Percentiles rank a stretch among this genome's conserved stretches.
phyloP scores from a whole-genome alignment of 2,113 vertebrate species.

The Ictalurus furcatus region DNA sequence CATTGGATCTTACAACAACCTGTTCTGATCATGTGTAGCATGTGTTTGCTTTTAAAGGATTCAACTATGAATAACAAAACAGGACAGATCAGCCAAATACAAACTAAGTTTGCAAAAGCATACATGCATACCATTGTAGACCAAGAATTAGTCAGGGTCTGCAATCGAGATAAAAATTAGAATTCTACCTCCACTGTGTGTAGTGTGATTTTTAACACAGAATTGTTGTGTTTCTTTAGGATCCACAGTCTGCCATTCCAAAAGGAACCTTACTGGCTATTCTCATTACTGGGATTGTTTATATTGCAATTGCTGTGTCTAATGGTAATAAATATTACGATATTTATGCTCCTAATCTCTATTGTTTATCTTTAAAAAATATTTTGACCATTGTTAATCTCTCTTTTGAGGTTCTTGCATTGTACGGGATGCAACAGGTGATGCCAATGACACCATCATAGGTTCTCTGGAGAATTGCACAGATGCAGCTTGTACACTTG shows the following conservation, averaged over 20 bases:
- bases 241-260: slow-evolving; percentile 94
- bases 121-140: not conserved
- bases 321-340: slow-evolving; percentile 76
- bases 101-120: not conserved
- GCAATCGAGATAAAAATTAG: not conserved
- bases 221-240: slow-evolving; percentile 68
- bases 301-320: slow-evolving; percentile 84
- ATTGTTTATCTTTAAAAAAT: not conserved
- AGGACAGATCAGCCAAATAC: not conserved
- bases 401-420: slow-evolving; percentile 82
- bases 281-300: slow-evolving; percentile 91
- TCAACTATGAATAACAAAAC: not conserved
- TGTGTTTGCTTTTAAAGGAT: not conserved
- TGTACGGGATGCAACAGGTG: slow-evolving; percentile 90
- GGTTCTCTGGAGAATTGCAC: slow-evolving; percentile 86
- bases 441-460: slow-evolving; percentile 79
- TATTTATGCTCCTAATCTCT: not conserved
- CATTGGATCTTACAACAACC: not conserved
- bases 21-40: not conserved
- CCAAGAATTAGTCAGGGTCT: not conserved
- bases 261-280: slow-evolving; percentile 96
- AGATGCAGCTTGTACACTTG: slow-evolving; percentile 87
- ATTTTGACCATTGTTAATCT: not conserved
- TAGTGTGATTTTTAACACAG: not conserved
- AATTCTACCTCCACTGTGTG: not conserved